phyloP scores from a whole-genome alignment of 2,888 invertebrate species.

The Gerris lacustris region DNA sequence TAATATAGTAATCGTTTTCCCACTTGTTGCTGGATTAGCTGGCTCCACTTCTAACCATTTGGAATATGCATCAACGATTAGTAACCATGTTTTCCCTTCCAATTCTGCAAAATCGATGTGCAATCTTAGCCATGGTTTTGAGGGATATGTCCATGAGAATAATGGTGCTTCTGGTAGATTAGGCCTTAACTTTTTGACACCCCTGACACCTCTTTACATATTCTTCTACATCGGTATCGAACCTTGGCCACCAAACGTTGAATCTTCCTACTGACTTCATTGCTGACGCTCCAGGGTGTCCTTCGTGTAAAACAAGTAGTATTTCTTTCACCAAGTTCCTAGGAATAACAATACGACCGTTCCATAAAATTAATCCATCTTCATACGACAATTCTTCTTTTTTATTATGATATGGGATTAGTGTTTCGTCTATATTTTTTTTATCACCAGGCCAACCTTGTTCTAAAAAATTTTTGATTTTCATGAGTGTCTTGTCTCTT shows the following conservation, averaged over 20 bases:
- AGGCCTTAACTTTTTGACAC: background rate
- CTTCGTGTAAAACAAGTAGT: slow-evolving; percentile 17
- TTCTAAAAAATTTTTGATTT: slow-evolving; percentile 12
- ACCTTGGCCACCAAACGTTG: background rate
- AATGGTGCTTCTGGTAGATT: too few relatives aligned
- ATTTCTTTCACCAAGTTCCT: slow-evolving; percentile 5
- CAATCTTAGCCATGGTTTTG: too few relatives aligned
- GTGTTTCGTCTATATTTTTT: background rate
- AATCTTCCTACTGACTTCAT: slow-evolving; percentile 7
- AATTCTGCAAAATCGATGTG: too few relatives aligned
- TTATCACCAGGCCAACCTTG: slow-evolving; percentile 18
- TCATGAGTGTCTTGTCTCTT: slow-evolving; percentile 15
- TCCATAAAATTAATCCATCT: slow-evolving; percentile 15
- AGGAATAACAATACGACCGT: slow-evolving; percentile 18
- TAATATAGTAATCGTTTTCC: too few relatives aligned
- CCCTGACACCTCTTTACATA: too few relatives aligned
- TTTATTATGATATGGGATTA: slow-evolving; percentile 9
- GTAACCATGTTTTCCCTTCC: too few relatives aligned
- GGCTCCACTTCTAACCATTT: too few relatives aligned
- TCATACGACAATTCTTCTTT: too few relatives aligned
- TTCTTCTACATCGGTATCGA: background rate
- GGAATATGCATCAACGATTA: too few relatives aligned
- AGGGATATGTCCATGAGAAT: too few relatives aligned
- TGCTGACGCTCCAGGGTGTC: slow-evolving; percentile 15
- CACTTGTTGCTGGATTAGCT: too few relatives aligned